Percentiles rank a stretch among this genome's conserved stretches.
Evolutionary conservation across 2,888 invertebrate genomes (phyloP).

Genomic region (Euzetes globulus): DNA sequence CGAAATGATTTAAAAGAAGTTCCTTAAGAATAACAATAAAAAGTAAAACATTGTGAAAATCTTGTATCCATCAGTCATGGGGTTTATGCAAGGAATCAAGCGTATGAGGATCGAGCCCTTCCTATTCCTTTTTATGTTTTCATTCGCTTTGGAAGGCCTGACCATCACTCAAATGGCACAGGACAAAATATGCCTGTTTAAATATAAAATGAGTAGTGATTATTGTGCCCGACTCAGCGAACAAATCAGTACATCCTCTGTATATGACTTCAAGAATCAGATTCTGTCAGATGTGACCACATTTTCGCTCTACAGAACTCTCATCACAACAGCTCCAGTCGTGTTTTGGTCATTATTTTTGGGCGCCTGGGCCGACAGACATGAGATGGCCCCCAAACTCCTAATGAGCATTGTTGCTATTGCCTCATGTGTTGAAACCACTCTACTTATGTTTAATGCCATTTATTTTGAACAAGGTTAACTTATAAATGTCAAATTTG

Average conservation of each 20-base stretch:
- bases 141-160: conserved; percentile 13
- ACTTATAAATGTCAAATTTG: too few species aligned
- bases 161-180: conserved; percentile 24
- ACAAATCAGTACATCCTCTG: neutral
- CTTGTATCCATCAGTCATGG: neutral
- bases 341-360: conserved; percentile 31
- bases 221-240: conserved; percentile 11
- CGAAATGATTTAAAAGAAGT: too few species aligned
- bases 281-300: conserved; percentile 31
- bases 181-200: conserved; percentile 30
- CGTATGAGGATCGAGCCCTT: conserved; percentile 24
- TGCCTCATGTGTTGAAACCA: neutral
- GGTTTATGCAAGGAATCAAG: neutral
- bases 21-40: too few species aligned
- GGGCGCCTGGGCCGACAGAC: conserved; percentile 32
- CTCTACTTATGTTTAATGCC: conserved; percentile 3
- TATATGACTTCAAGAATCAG: neutral
- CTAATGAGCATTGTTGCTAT: conserved; percentile 3
- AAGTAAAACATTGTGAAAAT: too few species aligned
- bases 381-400: conserved; percentile 15
- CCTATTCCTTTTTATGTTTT: conserved; percentile 16
- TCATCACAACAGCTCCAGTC: conserved; percentile 17
- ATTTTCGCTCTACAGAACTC: conserved; percentile 21
- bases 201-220: neutral
- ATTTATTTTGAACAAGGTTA: conserved; percentile 27